Conservation (phyloP, 2,888 invertebrate species). For the Ormyrus thymus region DNA sequence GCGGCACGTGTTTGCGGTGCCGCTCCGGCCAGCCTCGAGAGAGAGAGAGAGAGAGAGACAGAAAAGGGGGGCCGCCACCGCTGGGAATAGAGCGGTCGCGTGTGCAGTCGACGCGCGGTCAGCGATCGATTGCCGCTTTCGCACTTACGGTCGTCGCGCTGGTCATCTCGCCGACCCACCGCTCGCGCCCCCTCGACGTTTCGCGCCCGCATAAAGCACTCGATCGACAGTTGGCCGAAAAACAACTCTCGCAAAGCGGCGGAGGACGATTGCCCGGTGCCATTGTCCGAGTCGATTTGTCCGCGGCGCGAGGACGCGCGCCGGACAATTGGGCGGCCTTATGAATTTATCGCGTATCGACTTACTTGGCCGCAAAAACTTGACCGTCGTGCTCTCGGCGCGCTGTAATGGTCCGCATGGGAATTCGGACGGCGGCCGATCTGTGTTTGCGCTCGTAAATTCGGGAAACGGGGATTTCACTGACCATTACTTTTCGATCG, state of each 20-base stretch:
- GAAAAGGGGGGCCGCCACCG: no score
- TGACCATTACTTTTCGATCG: no score
- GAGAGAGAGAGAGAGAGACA: no score
- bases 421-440: neutral
- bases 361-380: conserved; percentile 59
- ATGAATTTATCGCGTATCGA: conserved; percentile 72
- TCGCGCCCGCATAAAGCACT: neutral
- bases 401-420: conserved; percentile 38
- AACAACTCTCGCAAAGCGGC: neutral
- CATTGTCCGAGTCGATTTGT: conserved; percentile 24
- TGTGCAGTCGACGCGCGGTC: neutral
- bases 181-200: neutral
- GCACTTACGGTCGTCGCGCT: neutral
- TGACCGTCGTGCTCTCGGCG: neutral
- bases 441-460: conserved; percentile 52
- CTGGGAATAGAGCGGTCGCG: no score
- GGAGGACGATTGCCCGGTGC: neutral
- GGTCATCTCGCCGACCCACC: neutral
- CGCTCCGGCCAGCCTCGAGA: no score
- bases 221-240: conserved; percentile 32
- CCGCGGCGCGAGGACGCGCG: no score
- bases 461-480: neutral
- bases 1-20: no score
- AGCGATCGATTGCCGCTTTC: neutral
- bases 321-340: conserved; percentile 66